These are phyloP conservation scores for Drosophila dunni DNA, from an alignment of 1,140 invertebrate genomes.

Conservation along the genomic window DNA sequence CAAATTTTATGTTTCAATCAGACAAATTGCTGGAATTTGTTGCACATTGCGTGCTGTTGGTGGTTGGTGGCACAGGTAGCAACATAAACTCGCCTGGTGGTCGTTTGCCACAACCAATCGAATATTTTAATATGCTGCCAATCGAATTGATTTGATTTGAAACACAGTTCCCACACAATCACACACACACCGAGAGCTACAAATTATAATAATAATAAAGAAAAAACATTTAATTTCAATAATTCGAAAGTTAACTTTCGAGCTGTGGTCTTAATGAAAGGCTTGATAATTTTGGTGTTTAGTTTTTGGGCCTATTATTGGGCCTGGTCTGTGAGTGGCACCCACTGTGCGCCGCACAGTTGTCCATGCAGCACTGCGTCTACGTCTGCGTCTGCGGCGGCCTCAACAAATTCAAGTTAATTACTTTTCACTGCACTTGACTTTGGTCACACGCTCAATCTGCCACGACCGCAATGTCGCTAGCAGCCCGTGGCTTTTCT, in stretches of 20 bases:
- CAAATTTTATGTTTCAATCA: slow-evolving; percentile 62
- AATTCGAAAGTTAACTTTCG: slow-evolving; percentile 73
- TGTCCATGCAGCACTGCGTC: slow-evolving; percentile 28
- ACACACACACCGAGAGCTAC: slow-evolving; percentile 12
- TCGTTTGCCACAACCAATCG: slow-evolving; percentile 61
- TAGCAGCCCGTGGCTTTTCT: slow-evolving; percentile 76
- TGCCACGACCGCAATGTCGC: slow-evolving; percentile 32
- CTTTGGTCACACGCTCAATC: slow-evolving; percentile 81
- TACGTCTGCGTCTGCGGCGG: slow-evolving; percentile 13
- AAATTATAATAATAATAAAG: slow-evolving; percentile 58
- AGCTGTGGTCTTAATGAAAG: slow-evolving; percentile 53
- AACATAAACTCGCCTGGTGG: slow-evolving; percentile 58
- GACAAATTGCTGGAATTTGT: slow-evolving; percentile 46
- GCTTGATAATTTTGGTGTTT: slow-evolving; percentile 40
- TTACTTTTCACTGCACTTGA: slow-evolving; percentile 83
- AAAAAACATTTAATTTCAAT: slow-evolving; percentile 78
- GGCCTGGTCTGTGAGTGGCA: slow-evolving; percentile 35
- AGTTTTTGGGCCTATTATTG: slow-evolving; percentile 30
- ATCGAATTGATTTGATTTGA: slow-evolving; percentile 74
- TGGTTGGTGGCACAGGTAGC: slow-evolving; percentile 16
- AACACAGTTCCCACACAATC: slow-evolving; percentile 44
- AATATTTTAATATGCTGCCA: slow-evolving; percentile 81
- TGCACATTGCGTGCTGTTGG: slow-evolving; percentile 12
- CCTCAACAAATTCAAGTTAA: slow-evolving; percentile 75
- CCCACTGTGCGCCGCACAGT: slow-evolving; percentile 61